Evolutionary conservation across 2,888 invertebrate species (phyloP).

Genomic region (Parthenolecanium corni): DNA sequence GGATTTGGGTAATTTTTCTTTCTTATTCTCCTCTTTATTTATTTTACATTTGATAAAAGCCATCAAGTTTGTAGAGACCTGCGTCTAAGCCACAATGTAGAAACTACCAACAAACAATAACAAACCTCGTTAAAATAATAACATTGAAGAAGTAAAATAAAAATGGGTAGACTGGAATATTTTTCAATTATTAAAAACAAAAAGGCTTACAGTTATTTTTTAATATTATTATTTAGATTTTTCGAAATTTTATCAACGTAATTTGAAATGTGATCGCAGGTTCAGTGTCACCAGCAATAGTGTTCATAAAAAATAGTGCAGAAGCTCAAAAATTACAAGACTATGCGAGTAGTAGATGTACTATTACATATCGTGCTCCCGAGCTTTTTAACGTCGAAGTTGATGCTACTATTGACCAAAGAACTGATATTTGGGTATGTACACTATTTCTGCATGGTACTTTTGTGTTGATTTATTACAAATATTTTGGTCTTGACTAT

Average conservation of each 20-base stretch:
- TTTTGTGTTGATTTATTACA: too few species aligned
- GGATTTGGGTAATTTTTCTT: slow-evolving; percentile 52
- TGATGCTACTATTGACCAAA: slow-evolving; percentile 65
- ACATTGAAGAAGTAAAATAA: too few species aligned
- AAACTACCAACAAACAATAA: too few species aligned
- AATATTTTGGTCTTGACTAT: neutral
- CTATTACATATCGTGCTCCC: slow-evolving; percentile 79
- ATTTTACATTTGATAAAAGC: slow-evolving; percentile 17
- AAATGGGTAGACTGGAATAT: too few species aligned
- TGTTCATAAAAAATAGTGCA: slow-evolving; percentile 53
- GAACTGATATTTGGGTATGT: slow-evolving; percentile 72
- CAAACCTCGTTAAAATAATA: too few species aligned
- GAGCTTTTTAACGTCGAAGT: slow-evolving; percentile 77
- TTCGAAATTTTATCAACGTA: neutral
- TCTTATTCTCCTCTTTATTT: neutral
- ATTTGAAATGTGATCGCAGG: slow-evolving; percentile 38
- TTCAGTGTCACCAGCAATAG: slow-evolving; percentile 52
- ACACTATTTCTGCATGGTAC: neutral
- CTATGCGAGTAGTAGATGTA: slow-evolving; percentile 68
- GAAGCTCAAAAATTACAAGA: slow-evolving; percentile 64
- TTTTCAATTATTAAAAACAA: slow-evolving; percentile 3
- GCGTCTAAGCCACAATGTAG: too few species aligned
- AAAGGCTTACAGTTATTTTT: slow-evolving; percentile 5
- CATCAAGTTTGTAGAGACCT: too few species aligned
- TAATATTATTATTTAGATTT: neutral